Evolutionary conservation across 2,888 invertebrate species (phyloP).

Genomic region (Timema podura): DNA sequence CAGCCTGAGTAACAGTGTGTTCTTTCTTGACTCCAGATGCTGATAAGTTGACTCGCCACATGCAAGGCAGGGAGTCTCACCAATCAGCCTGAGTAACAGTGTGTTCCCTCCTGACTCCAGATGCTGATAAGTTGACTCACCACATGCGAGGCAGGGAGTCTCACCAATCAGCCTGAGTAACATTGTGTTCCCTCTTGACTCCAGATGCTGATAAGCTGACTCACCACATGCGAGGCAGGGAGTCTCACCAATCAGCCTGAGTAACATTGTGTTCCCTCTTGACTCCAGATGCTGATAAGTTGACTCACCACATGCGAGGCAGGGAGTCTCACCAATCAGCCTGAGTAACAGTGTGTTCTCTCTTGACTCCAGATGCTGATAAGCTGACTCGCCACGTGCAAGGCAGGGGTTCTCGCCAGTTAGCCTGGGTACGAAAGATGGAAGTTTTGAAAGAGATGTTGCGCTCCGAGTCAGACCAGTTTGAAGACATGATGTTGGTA

Average conservation of each 20-base stretch:
- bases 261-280: not conserved
- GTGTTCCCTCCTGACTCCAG: no score
- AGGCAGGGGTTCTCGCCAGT: constrained; percentile 22
- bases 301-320: constrained; percentile 19
- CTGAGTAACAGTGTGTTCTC: no score
- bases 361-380: constrained; percentile 14
- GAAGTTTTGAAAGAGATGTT: constrained; percentile 29
- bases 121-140: constrained; percentile 1
- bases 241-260: not conserved
- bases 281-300: constrained; percentile 13
- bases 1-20: constrained; percentile 31
- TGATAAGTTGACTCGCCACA: constrained; percentile 13
- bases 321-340: constrained; percentile 15
- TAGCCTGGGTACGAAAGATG: constrained; percentile 29
- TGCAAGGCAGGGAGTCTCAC: constrained; percentile 24
- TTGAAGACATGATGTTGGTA: constrained; percentile 34
- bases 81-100: constrained; percentile 29
- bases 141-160: constrained; percentile 23
- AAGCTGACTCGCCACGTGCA: constrained; percentile 20
- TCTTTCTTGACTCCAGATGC: constrained; percentile 20
- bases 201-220: constrained; percentile 12
- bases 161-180: constrained; percentile 29
- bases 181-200: not conserved
- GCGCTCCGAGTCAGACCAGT: constrained; percentile 29
- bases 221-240: constrained; percentile 22